These are phyloP conservation scores for Dipodomys merriami DNA, from an alignment of 2,113 vertebrate genomes.

Conservation along the genomic window DNA sequence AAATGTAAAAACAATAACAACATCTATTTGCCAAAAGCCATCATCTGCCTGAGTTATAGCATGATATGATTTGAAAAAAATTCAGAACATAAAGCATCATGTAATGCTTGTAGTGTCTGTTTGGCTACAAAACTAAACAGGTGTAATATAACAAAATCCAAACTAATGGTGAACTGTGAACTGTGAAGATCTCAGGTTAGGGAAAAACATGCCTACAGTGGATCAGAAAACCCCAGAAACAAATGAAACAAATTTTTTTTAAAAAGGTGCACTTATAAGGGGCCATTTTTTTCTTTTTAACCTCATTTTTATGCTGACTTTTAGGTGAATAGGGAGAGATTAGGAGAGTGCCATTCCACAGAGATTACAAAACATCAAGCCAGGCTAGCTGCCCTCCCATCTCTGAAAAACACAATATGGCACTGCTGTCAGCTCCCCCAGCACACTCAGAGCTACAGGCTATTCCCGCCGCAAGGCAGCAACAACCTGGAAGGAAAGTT, in stretches of 20 bases:
- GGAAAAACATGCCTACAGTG: background rate
- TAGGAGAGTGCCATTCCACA: background rate
- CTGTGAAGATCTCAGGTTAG: background rate
- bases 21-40: constrained; percentile 39
- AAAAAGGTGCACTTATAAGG: background rate
- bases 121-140: constrained; percentile 11
- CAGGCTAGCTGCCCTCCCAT: background rate
- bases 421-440: background rate
- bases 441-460: background rate
- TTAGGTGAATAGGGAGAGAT: background rate
- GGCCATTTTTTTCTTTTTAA: background rate
- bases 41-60: background rate
- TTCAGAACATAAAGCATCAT: background rate
- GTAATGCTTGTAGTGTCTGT: background rate
- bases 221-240: background rate
- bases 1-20: background rate
- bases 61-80: background rate
- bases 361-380: background rate
- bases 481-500: background rate
- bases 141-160: background rate
- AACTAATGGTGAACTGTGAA: background rate
- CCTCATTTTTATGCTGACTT: background rate
- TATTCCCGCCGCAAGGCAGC: background rate
- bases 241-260: too few relatives aligned
- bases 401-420: background rate